Evolutionary conservation across 2,888 invertebrate species (phyloP).

Genomic region (Spatulosminthurus flaviceps): DNA sequence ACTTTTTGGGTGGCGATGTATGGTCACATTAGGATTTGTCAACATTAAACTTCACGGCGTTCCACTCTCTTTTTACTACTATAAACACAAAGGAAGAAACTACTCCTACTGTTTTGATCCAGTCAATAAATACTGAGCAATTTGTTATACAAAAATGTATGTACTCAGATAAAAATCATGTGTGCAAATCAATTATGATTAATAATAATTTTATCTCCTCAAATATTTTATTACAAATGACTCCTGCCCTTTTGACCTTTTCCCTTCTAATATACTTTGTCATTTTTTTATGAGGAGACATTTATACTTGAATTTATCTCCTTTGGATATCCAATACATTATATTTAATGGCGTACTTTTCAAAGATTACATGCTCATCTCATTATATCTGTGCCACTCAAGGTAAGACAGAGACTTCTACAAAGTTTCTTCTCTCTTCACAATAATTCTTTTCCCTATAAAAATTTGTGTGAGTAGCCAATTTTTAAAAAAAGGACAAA

Average conservation of each 20-base stretch:
- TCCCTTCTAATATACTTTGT: not conserved
- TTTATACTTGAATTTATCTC: not conserved
- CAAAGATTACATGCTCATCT: too few species aligned
- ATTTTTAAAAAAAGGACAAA: too few species aligned
- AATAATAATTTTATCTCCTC: not conserved
- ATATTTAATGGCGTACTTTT: not conserved
- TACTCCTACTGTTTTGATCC: too few species aligned
- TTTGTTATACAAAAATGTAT: too few species aligned
- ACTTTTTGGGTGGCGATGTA: not conserved
- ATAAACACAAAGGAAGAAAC: too few species aligned
- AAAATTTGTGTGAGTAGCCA: too few species aligned
- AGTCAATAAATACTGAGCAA: constrained; percentile 18
- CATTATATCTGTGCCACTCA: too few species aligned
- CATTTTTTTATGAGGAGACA: constrained; percentile 27
- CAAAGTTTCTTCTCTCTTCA: too few species aligned
- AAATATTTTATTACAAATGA: constrained; percentile 12
- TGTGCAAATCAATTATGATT: constrained; percentile 1
- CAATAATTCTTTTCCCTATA: too few species aligned
- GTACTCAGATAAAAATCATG: not conserved
- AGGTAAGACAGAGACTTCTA: too few species aligned
- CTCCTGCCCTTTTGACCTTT: constrained; percentile 20
- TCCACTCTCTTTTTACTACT: too few species aligned
- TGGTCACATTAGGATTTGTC: not conserved
- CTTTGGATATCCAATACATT: too few species aligned
- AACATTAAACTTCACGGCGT: not conserved